phyloP scores from a whole-genome alignment of 2,888 invertebrate genomes.

The Sabatieria punctata region DNA sequence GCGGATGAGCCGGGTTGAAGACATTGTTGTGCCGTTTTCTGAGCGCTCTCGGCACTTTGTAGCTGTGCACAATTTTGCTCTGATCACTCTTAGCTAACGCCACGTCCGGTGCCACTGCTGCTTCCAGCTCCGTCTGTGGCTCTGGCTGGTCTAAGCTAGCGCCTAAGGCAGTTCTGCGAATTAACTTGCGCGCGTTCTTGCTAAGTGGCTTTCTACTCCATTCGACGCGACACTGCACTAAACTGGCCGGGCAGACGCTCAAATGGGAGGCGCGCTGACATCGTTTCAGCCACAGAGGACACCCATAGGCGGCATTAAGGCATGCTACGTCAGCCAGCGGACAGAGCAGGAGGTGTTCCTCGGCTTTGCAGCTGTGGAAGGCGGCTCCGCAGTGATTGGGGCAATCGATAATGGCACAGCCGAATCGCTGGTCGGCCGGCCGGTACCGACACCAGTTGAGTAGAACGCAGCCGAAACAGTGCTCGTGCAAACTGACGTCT shows the following conservation, averaged over 20 bases:
- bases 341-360: neutral
- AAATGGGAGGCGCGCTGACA: neutral
- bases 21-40: neutral
- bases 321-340: neutral
- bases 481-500: neutral
- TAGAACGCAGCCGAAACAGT: neutral
- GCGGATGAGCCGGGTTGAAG: neutral
- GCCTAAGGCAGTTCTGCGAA: neutral
- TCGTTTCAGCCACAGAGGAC: neutral
- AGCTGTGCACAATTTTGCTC: neutral
- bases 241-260: neutral
- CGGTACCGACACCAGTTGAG: no score
- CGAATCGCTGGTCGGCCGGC: no score
- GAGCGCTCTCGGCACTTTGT: neutral
- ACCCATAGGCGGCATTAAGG: neutral
- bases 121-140: neutral
- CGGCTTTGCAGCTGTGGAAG: neutral
- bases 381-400: neutral
- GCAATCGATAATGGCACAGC: neutral
- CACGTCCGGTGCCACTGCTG: neutral
- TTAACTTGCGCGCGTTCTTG: neutral
- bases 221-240: neutral
- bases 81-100: neutral
- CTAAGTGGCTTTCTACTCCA: neutral
- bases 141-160: neutral